phyloP scores from a whole-genome alignment of 2,113 vertebrate species.

The Cottus gobio region DNA sequence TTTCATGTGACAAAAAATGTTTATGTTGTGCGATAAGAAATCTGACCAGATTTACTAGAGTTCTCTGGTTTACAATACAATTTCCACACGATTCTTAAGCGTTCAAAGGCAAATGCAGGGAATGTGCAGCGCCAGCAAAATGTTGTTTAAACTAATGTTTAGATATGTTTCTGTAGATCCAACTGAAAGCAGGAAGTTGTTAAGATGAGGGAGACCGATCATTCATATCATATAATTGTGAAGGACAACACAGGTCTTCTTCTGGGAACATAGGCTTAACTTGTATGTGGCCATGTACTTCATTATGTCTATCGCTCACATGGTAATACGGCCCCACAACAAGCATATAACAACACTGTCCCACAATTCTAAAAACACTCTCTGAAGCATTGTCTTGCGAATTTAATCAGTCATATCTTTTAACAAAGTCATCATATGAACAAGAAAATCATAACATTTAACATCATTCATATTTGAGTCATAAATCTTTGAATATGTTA shows the following conservation, averaged over 20 bases:
- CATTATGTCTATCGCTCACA: neutral
- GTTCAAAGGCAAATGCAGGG: neutral
- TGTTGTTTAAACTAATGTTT: neutral
- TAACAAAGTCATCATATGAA: slow-evolving; percentile 71
- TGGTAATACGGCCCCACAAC: neutral
- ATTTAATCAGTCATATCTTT: slow-evolving; percentile 71
- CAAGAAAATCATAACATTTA: slow-evolving; percentile 74
- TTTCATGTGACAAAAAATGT: neutral
- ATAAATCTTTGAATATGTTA: slow-evolving; percentile 72
- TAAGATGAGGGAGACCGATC: neutral
- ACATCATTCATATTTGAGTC: slow-evolving; percentile 67
- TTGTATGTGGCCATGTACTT: neutral
- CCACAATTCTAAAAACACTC: slow-evolving; percentile 21
- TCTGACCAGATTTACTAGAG: neutral
- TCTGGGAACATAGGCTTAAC: neutral
- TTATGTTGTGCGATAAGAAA: neutral
- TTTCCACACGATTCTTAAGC: neutral
- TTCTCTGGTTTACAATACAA: neutral
- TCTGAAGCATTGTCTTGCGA: slow-evolving; percentile 42
- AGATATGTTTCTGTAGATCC: neutral
- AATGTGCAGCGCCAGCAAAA: neutral
- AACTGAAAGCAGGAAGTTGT: neutral
- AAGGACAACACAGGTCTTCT: neutral
- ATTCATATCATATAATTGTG: neutral
- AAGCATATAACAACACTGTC: neutral